Evolutionary conservation across 2,888 invertebrate genomes (phyloP), one percentile per base, ranked within the genome.

Genomic region (Notocelia uddmanniana): DNA sequence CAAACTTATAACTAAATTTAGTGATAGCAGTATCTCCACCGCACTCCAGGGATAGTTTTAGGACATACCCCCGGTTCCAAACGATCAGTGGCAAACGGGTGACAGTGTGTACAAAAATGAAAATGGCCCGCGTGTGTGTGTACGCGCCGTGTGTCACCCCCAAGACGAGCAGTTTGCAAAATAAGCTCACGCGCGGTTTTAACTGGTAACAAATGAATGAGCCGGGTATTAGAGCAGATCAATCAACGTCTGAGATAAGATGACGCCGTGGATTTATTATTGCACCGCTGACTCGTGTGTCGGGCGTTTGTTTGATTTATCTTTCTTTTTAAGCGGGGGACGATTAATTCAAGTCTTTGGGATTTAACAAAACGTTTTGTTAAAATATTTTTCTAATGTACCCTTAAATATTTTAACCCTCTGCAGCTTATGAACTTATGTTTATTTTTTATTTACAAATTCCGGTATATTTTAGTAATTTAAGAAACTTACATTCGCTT

Each of bases 181-280:
- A 54, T 64, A 64, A 64, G 52, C 52, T 13, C 64, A 52, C 63
- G 52, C 63, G 52, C 55, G 52, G 23, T 64, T 64, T 64, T 64
- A 64, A 64, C 64, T 37, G 63, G 64, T 64, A 64, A 64, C 64
- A 64, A 64, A 64, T 64, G 64, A 55, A 55, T 55, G 55, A 54
- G 52, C 23, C 26, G 64, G 21, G 54, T 52, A 64, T 64, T 54
- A 64, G 37, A 54, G 23, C n/a, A 64, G 64, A 64, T 64, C 64
- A 64, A 64, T 64, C 64, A 64, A 64, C 52, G 64, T 64, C 64
- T 23, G 10, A 6, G 64, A 64, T 64, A 64, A 64, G 64, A 64
- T 64, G 64, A 64, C 64, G 52, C 64, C 64, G 52, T 64, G 37
- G 64, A 64, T 64, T 64, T 64, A 64, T 64, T 64, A 64, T 64